phyloP scores from a whole-genome alignment of 2,113 vertebrate genomes.

The Holacanthus passer region DNA sequence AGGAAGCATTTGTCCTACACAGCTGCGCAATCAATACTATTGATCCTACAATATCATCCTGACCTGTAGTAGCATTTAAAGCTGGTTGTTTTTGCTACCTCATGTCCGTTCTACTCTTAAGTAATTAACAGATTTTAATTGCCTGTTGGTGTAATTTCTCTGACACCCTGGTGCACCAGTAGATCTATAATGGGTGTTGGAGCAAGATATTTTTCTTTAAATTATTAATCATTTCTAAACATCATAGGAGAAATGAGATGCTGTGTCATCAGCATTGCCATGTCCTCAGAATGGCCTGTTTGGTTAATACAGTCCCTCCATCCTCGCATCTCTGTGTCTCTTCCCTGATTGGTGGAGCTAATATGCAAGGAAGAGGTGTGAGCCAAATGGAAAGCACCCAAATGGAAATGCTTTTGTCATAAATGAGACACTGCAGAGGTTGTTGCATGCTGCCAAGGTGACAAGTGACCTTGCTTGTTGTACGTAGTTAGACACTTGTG shows the following conservation, averaged over 20 bases:
- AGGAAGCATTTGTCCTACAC: background rate
- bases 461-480: background rate
- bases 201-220: background rate
- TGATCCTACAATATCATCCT: background rate
- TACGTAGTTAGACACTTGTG: background rate
- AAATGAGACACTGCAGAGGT: background rate
- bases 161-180: background rate
- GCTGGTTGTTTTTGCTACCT: background rate
- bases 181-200: background rate
- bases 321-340: background rate
- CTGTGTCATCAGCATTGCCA: background rate
- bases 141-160: background rate
- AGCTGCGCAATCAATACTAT: background rate
- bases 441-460: conserved; percentile 11
- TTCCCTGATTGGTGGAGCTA: background rate
- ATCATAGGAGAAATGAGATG: background rate
- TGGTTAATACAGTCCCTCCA: background rate
- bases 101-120: background rate
- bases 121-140: background rate
- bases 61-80: background rate
- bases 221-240: background rate
- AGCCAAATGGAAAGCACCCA: background rate
- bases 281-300: background rate
- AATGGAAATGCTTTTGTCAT: background rate
- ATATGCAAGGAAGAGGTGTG: background rate